A percentile compares a stretch with the other conserved stretches of the same genome.
phyloP scores from a whole-genome alignment of 2,888 invertebrate genomes.

The Polia nebulosa region DNA sequence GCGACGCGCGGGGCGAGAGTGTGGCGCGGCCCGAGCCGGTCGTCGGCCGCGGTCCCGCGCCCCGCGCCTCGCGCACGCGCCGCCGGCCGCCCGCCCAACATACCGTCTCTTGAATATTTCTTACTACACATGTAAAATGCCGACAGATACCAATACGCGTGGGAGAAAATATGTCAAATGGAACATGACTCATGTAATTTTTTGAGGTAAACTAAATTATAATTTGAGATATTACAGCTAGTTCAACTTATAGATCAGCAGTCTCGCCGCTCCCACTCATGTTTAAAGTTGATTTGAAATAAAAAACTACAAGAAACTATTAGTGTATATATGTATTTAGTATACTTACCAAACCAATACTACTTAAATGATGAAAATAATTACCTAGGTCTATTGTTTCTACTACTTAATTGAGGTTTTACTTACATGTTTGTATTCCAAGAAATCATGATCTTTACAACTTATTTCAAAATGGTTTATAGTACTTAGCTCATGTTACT shows the following conservation, averaged over 20 bases:
- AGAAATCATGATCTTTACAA: background rate
- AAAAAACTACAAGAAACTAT: too few species aligned
- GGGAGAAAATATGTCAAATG: constrained; percentile 70
- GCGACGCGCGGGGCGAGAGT: constrained; percentile 84
- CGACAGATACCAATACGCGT: constrained; percentile 80
- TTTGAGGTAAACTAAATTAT: constrained; percentile 39
- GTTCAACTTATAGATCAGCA: constrained; percentile 4
- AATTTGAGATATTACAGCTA: constrained; percentile 39
- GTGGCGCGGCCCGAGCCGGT: constrained; percentile 78
- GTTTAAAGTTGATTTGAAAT: background rate
- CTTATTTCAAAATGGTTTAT: background rate
- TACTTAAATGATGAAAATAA: too few species aligned
- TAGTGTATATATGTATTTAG: too few species aligned
- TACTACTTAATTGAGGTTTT: too few species aligned
- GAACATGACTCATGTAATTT: constrained; percentile 51
- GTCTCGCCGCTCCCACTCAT: too few species aligned
- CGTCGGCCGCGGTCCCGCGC: constrained; percentile 74
- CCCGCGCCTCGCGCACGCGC: constrained; percentile 82
- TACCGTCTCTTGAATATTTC: constrained; percentile 81
- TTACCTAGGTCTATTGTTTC: too few species aligned
- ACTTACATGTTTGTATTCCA: too few species aligned
- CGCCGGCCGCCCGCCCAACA: constrained; percentile 81
- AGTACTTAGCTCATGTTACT: background rate
- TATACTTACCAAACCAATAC: too few species aligned
- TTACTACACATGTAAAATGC: constrained; percentile 83